Base-by-base conservation (phyloP, 2,113 vertebrate genomes). In the Tringa solitaria region DNA sequence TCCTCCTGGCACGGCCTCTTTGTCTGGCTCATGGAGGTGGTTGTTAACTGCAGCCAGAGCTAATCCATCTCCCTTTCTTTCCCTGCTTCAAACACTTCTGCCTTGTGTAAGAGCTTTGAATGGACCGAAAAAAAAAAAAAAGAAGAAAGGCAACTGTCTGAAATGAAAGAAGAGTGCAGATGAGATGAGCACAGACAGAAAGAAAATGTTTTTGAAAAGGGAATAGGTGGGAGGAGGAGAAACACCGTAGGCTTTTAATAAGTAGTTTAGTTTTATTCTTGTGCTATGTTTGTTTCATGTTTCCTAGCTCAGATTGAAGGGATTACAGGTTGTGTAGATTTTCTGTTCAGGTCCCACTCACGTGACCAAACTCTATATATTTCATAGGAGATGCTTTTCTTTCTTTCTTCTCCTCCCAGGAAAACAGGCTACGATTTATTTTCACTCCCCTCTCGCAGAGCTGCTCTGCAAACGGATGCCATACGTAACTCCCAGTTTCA, bases 251-350 rank as follows among this genome's bases (percentile, higher is more conserved):
- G 95, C 77, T 96, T 95, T 92, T 96, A 96, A 96, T 96, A 95
- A 96, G 95, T 93, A 94, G 96, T 96, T 96, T 87, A 65, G 92
- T 96, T 97, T 96, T 97, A 93, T 96, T 94, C 95, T 65, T 27
- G 46, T 89, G 87, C 93, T 95, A 2, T 93, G 93, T 94, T 95
- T 96, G 87, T 95, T 96, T 93, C 84, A n/a, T 68, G 65, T 93
- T 94, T 87, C 84, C 77, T 89, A 61, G 93, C 94, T 94, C 87
- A 94, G 84, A 94, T 65, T 93, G 93, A 96, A 94, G n/a, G 86
- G 89, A 87, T 96, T 95, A 95, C 57, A 89, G 76, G 27, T 81
- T 93, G 57, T 65, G 45, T 87, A 78, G 91, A 79, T 92, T 87
- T 89, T 61, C 53, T 79, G 41, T 82, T 96, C 61, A 28, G 74